Evolutionary conservation across 2,797 vertebrate genomes (phyloP), one percentile per base, ranked within the genome.

Genomic region (Euphonia xanthogaster): DNA sequence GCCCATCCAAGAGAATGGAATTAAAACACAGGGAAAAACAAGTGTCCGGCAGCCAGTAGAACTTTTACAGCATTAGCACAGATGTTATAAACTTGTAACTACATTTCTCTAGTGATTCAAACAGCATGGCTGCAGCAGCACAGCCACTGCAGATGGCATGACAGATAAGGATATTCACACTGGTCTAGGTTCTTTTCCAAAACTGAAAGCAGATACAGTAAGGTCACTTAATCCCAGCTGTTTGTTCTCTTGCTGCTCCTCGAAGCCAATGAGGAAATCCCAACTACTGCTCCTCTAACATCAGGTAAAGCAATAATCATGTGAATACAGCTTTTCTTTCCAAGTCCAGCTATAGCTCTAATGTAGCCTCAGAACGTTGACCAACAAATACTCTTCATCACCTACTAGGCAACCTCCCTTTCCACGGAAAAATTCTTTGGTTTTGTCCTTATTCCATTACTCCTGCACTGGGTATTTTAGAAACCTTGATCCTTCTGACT

Each of bases 261-360:
- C 0, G 0, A 44, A 74, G 30, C 2, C 16, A 22, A 12, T 7
- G 6, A 71, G 51, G n/a, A 83, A 67, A 80, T 35, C 30, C 18
- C n/a, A 31, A 4, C n/a, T 40, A 37, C 18, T 40, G 28, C 33
- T 68, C 18, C 17, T 76, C 37, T 30, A 55, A 33, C 11, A 27
- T 12, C 21, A 31, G 2, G 10, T 31, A 18, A 54, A 58, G 27
- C 6, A 33, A 30, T 3, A 50, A 21, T 33, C 33, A 18, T 8
- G 11, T 1, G 17, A 62, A 70, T 6, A 3, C 3, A 79, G 22
- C 8, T 48, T 24, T 7, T 25, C 15, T 60, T 91, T 68, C 31
- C 48, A 31, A 39, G 10, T 53, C 15, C 21, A 65, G 6, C 11
- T 53, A 22, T 27, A 74, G 21, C 24, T 87, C 28, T 3, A 6